Base-by-base conservation (phyloP, 2,888 invertebrate genomes). In the Andricus quercusramuli region DNA sequence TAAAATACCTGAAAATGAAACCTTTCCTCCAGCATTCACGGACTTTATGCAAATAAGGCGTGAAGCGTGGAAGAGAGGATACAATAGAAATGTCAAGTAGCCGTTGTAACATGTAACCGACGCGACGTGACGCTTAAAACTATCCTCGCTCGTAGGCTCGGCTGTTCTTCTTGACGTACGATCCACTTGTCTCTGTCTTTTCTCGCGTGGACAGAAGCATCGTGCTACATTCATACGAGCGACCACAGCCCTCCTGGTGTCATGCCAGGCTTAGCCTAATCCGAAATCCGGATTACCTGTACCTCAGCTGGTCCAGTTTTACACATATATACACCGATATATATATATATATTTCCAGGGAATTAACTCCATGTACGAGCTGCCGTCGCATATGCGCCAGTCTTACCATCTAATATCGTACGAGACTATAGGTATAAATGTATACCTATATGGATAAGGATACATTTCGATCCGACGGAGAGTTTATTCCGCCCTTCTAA, bases 231-330 rank as follows among this genome's bases (percentile, higher is more conserved):
- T 74, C 29, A 47, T 74, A 74, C 32, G 8, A 74, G 51, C 20
- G 84, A 81, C 83, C 83, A 83, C 83, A 85, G 85, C 87, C 88
- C 88, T 88, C 89, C 86, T 83, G 88, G 87, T 83, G 87, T 85
- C 85, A 84, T 83, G 87, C 83, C 86, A 85, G 87, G 89, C 89
- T 91, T 89, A 89, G 86, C 86, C 89, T 92, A 92, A 92, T 92
- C 92, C 91, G 83, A 90, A 91, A 92, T 92, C 92, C 92, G 92
- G 92, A 91, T 92, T 92, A 91, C 87, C 88, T 83, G 86, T 86
- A 87, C 87, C 87, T 89, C 89, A 89, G 89, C 89, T 89, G 90
- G 88, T 87, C 85, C 85, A 86, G 86, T 89, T 89, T 88, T 87
- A 83, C 84, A 83, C 85, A 80, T 78, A 70, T 83, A 84, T 80